Base-by-base conservation (phyloP, 2,797 vertebrate genomes). In the Gobionotothen gibberifrons region DNA sequence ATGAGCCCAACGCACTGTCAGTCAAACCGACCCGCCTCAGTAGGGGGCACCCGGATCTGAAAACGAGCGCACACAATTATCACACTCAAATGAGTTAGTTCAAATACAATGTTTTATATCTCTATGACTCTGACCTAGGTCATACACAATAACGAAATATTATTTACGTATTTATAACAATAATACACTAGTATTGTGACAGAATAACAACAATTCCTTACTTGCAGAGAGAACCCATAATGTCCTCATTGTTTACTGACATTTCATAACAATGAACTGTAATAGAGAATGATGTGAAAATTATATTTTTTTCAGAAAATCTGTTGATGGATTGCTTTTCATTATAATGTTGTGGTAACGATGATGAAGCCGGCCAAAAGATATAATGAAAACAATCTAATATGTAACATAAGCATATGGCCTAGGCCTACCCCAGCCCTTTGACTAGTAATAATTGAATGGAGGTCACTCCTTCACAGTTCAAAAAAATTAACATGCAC, bases 51-150 rank as follows among this genome's bases (percentile, higher is more conserved):
- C 51, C 2, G 2, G 29, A 3, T 0, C 0, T 0, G 0, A 84
- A 90, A 90, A 75, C 74, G 11, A 91, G 47, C 78, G 55, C 52
- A 75, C 73, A 48, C 36, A 32, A 26, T 15, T 15, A 16, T 29
- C 17, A 4, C 44, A 6, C 48, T 53, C 36, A 59, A 63, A 69
- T 70, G 2, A 51, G 15, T 14, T 16, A 16, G 22, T 56, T 59
- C 15, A 44, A 29, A 4, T 39, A 13, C 22, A 44, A 2, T 9
- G 36, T 60, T n/a, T n/a, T n/a, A n/a, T n/a, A n/a, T n/a, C n/a
- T n/a, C n/a, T n/a, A n/a, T n/a, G n/a, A n/a, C n/a, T n/a, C n/a
- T n/a, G n/a, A n/a, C 26, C 3, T 60, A 64, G 51, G 60, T 61
- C 10, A 42, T 14, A 47, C 19, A 46, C 21, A 15, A 10, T 3